Conservation (phyloP, 92 coral and sea anemone species). For the Zoanthus gigantus region DNA sequence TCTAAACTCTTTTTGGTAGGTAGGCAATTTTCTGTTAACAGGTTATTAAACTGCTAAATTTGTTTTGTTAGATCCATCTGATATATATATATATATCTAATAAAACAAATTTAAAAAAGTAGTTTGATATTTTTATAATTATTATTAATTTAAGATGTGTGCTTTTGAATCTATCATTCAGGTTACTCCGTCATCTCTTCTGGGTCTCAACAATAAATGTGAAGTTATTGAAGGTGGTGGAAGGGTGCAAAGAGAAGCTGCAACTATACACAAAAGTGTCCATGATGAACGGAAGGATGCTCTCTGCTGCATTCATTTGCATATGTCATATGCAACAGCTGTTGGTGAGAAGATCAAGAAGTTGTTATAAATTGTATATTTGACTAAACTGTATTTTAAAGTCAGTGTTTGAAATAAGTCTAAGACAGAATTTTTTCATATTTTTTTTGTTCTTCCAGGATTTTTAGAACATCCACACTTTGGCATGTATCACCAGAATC, state of each 20-base stretch:
- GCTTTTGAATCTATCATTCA: not conserved
- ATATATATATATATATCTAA: too few species aligned
- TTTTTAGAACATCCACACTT: constrained; percentile 35
- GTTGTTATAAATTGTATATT: not conserved
- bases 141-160: too few species aligned
- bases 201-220: constrained; percentile 56
- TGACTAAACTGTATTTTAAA: not conserved
- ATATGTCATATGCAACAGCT: constrained; percentile 71
- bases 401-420: too few species aligned
- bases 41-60: too few species aligned
- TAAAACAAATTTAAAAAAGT: too few species aligned
- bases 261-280: constrained; percentile 62
- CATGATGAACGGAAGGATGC: constrained; percentile 68
- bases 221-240: constrained; percentile 76
- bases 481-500: constrained; percentile 47
- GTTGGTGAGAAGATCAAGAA: constrained; percentile 47
- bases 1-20: too few species aligned
- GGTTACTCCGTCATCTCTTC: constrained; percentile 77
- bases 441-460: not conserved
- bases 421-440: not conserved
- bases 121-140: too few species aligned
- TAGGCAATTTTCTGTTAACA: too few species aligned
- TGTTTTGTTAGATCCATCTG: too few species aligned
- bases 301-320: constrained; percentile 69
- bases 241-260: constrained; percentile 49